Percentiles rank a stretch among this genome's conserved stretches.
phyloP scores from a whole-genome alignment of 2,797 vertebrate genomes.

The Dromococcyx pavoninus region DNA sequence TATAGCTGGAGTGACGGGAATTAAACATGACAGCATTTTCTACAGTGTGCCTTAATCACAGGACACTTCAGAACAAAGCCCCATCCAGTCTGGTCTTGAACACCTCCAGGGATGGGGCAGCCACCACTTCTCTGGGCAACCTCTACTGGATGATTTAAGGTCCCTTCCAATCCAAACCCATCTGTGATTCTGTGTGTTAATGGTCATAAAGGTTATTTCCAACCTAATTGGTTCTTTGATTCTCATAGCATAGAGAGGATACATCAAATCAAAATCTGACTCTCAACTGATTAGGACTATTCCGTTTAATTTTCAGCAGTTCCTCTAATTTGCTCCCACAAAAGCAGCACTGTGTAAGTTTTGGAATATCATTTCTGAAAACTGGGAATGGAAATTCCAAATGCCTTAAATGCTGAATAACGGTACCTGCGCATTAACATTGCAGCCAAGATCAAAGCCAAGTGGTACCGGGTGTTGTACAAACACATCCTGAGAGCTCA shows the following conservation, averaged over 20 bases:
- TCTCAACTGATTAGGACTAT: not conserved
- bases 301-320: not conserved
- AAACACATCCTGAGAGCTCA: not conserved
- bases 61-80: not conserved
- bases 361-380: not conserved
- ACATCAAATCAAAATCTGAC: not conserved
- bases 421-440: not conserved
- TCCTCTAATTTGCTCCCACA: not conserved
- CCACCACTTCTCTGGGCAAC: too few relatives aligned
- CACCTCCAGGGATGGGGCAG: too few relatives aligned
- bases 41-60: not conserved
- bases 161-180: too few relatives aligned
- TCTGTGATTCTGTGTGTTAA: too few relatives aligned
- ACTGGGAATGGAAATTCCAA: not conserved
- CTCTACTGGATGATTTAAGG: too few relatives aligned
- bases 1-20: not conserved
- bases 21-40: not conserved
- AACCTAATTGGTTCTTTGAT: too few relatives aligned
- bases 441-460: not conserved
- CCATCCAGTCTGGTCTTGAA: too few relatives aligned
- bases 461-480: not conserved
- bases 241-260: not conserved
- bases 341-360: not conserved
- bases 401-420: not conserved
- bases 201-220: too few relatives aligned